Conservation (phyloP, 2,113 vertebrate species). For the Stictonetta naevosa region DNA sequence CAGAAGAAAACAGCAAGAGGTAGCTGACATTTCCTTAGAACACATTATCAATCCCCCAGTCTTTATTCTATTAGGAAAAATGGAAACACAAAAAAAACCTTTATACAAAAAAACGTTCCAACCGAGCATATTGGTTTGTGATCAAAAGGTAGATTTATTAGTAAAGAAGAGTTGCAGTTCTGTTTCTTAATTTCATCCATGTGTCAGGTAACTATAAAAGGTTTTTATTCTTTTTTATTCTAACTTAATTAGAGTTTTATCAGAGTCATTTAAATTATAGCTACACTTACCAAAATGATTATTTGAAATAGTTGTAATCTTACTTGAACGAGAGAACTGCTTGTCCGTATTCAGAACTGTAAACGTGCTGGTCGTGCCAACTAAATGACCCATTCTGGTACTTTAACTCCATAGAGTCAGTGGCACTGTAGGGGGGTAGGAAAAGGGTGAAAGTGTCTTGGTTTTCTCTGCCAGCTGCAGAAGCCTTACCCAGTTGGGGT, state of each 20-base stretch:
- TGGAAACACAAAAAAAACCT: not conserved
- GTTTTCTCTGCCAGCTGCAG: not conserved
- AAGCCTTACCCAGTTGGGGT: not conserved
- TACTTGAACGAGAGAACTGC: not conserved
- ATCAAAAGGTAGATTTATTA: slow-evolving; percentile 3
- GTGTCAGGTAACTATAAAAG: not conserved
- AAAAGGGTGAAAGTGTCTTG: not conserved
- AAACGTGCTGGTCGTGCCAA: not conserved
- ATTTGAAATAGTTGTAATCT: not conserved
- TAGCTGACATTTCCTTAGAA: not conserved
- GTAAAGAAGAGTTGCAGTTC: not conserved
- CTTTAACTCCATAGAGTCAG: not conserved
- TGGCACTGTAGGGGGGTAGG: not conserved
- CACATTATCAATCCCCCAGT: not conserved
- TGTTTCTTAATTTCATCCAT: slow-evolving; percentile 3
- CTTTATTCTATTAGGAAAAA: not conserved
- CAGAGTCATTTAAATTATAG: not conserved
- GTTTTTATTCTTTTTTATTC: not conserved
- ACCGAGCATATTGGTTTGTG: not conserved
- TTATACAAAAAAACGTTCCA: not conserved
- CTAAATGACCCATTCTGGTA: not conserved
- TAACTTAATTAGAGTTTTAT: slow-evolving; percentile 9
- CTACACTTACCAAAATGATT: not conserved
- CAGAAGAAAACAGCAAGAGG: not conserved
- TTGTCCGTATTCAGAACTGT: not conserved